Conservation (phyloP, 2,888 invertebrate genomes). For the Tenthredo notha region DNA sequence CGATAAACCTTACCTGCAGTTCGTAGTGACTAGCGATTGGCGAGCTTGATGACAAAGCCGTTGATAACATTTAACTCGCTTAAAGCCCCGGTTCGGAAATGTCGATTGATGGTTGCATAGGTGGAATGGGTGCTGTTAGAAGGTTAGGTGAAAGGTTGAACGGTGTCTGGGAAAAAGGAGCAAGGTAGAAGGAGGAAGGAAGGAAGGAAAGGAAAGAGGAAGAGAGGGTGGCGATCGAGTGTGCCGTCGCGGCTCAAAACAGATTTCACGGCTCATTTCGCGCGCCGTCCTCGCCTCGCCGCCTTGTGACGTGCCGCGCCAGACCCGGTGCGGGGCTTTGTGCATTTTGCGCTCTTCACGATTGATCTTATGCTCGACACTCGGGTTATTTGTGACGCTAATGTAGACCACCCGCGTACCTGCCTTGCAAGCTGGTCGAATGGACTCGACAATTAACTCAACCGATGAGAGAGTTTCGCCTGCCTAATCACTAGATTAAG, state of each 20-base stretch:
- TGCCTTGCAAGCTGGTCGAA: background rate
- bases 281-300: conserved; percentile 46
- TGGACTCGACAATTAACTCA: conserved; percentile 32
- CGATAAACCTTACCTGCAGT: conserved; percentile 16
- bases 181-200: background rate
- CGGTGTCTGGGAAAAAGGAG: conserved; percentile 31
- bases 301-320: conserved; percentile 49
- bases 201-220: conserved; percentile 17
- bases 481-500: background rate
- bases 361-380: conserved; percentile 46
- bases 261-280: conserved; percentile 54
- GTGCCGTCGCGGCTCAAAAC: conserved; percentile 51
- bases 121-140: conserved; percentile 53
- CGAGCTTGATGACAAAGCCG: conserved; percentile 33
- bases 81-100: conserved; percentile 21
- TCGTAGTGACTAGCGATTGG: background rate
- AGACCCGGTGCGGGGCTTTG: conserved; percentile 33
- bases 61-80: conserved; percentile 44
- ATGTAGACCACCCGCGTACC: conserved; percentile 36
- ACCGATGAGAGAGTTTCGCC: conserved; percentile 15
- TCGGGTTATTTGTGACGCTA: conserved; percentile 38
- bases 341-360: conserved; percentile 49
- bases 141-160: conserved; percentile 59
- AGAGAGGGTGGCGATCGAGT: conserved; percentile 51
- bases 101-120: conserved; percentile 45